These are phyloP conservation scores for Grallaria varia DNA, from an alignment of 2,113 vertebrate species.

Conservation along the genomic window DNA sequence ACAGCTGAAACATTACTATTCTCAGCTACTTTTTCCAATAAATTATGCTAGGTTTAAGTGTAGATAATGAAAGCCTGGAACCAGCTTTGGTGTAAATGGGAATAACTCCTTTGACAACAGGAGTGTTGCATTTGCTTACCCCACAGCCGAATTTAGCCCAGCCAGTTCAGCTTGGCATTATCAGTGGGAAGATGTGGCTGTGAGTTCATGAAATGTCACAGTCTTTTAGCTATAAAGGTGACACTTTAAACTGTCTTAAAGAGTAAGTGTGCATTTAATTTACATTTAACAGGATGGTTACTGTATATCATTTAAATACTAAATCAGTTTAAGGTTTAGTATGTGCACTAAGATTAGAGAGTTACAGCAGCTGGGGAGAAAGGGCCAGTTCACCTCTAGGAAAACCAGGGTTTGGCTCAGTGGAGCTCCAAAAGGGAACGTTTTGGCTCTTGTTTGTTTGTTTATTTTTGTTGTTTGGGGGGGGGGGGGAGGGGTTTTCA, in stretches of 20 bases:
- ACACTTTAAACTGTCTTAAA: constrained; percentile 63
- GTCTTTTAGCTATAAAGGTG: constrained; percentile 60
- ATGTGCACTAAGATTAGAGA: not conserved
- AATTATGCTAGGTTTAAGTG: constrained; percentile 38
- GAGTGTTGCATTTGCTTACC: not conserved
- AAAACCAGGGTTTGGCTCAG: not conserved
- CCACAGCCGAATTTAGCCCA: constrained; percentile 36
- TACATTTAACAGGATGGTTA: constrained; percentile 56
- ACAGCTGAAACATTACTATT: constrained; percentile 33
- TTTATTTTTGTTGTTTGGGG: not conserved
- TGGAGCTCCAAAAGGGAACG: not conserved
- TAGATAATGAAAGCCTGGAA: constrained; percentile 54
- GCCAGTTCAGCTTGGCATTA: constrained; percentile 41
- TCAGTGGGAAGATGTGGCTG: constrained; percentile 45
- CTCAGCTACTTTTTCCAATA: constrained; percentile 25
- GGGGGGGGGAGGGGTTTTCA: not conserved
- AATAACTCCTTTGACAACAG: constrained; percentile 8
- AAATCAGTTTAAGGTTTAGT: constrained; percentile 20
- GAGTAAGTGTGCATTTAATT: constrained; percentile 56
- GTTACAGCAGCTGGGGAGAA: not conserved
- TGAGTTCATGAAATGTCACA: constrained; percentile 63
- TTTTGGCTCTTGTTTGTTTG: not conserved
- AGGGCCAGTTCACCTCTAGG: not conserved
- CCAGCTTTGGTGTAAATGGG: not conserved
- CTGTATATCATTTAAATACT: constrained; percentile 65